A percentile compares a stretch with the other conserved stretches of the same genome.
phyloP scores from a whole-genome alignment of 2,797 vertebrate species.

The Xyrichtys novacula region DNA sequence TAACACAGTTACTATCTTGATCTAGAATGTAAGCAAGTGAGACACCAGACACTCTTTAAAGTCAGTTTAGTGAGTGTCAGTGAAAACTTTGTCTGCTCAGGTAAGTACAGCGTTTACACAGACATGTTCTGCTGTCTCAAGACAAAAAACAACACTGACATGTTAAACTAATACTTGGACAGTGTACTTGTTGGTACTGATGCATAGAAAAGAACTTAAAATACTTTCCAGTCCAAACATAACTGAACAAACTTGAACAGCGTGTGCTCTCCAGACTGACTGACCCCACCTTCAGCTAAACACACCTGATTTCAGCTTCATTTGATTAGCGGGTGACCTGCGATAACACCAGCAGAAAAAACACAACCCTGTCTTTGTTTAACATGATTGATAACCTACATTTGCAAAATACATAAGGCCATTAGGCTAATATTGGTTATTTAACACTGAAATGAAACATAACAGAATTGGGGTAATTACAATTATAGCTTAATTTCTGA shows the following conservation, averaged over 20 bases:
- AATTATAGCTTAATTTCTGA: conserved; percentile 8
- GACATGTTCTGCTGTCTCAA: no score
- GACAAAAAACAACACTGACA: no score
- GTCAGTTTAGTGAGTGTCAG: no score
- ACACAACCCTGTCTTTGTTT: neutral
- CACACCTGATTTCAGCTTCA: neutral
- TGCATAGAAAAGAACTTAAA: no score
- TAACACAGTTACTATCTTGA: no score
- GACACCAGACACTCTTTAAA: no score
- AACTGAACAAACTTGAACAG: neutral
- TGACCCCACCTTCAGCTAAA: neutral
- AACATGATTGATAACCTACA: neutral
- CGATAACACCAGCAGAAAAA: neutral
- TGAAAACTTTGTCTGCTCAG: no score
- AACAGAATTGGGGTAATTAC: neutral
- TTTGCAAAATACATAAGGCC: neutral
- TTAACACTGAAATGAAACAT: neutral
- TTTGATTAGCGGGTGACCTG: neutral
- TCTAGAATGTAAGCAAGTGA: no score
- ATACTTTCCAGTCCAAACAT: neutral
- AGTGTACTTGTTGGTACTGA: no score
- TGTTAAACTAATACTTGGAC: no score
- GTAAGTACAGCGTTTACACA: no score
- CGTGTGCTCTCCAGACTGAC: neutral
- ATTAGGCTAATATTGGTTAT: neutral